A percentile compares a stretch with the other conserved stretches of the same genome.
Conservation (phyloP, 2,113 vertebrate species). For the Corynorhinus townsendii region DNA sequence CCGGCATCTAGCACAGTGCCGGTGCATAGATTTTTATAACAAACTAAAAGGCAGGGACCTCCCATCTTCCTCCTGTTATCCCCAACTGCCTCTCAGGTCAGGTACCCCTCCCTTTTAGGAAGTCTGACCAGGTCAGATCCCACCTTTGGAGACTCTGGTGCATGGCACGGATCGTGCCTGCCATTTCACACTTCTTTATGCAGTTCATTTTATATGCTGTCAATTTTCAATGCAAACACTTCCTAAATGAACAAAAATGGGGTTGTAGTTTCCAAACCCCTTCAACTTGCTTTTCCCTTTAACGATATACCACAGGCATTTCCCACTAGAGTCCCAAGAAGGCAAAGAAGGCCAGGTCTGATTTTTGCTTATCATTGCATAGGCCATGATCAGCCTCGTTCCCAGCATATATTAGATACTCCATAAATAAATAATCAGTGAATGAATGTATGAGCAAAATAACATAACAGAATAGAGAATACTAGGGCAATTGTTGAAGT, state of each 20-base stretch:
- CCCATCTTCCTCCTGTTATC: background rate
- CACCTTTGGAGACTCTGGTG: background rate
- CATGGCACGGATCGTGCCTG: too few species aligned
- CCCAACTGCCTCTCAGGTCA: background rate
- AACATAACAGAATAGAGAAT: background rate
- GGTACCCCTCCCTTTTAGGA: background rate
- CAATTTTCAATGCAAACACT: too few species aligned
- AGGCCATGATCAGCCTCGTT: background rate
- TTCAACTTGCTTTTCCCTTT: too few species aligned
- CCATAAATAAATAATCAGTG: background rate
- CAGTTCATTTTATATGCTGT: background rate
- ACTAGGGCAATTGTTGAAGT: background rate
- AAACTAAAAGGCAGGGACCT: background rate
- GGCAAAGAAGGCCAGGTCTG: background rate
- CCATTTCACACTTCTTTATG: background rate
- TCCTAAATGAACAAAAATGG: too few species aligned
- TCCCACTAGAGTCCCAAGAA: background rate
- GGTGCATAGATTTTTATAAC: background rate
- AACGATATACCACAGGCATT: too few species aligned
- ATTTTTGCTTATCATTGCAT: background rate
- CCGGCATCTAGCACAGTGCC: background rate
- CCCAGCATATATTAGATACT: background rate
- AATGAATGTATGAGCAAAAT: background rate
- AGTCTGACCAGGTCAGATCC: background rate
- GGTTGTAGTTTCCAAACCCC: too few species aligned